phyloP scores from a whole-genome alignment of 1,140 invertebrate species.

The Acromyrmex heyeri region DNA sequence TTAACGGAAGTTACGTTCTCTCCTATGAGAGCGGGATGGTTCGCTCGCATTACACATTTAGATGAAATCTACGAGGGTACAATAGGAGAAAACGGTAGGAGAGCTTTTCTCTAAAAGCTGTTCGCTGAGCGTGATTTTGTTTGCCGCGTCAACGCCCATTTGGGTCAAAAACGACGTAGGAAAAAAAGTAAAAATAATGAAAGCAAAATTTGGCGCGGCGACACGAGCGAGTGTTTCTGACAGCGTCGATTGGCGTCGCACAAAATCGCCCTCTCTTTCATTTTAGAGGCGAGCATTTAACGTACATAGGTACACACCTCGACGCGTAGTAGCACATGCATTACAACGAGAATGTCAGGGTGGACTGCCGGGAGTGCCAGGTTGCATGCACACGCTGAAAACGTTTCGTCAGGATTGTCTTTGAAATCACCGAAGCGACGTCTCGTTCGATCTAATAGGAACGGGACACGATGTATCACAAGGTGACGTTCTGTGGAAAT shows the following conservation, averaged over 20 bases:
- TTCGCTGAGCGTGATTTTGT: slow-evolving; percentile 24
- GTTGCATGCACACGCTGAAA: slow-evolving; percentile 24
- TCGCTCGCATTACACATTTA: not conserved
- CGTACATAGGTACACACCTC: not conserved
- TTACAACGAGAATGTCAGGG: slow-evolving; percentile 7
- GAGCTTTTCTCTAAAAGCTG: not conserved
- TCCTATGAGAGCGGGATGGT: slow-evolving; percentile 6
- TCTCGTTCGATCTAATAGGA: slow-evolving; percentile 58
- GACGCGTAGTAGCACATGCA: not conserved
- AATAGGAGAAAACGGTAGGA: not conserved
- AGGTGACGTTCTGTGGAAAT: slow-evolving; percentile 55
- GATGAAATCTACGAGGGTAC: not conserved
- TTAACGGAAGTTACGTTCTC: slow-evolving; percentile 12
- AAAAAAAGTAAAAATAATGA: slow-evolving; percentile 42
- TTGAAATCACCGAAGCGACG: slow-evolving; percentile 43
- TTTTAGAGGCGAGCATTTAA: slow-evolving; percentile 48
- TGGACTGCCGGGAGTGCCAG: not conserved
- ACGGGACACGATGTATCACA: slow-evolving; percentile 56
- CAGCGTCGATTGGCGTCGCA: slow-evolving; percentile 55
- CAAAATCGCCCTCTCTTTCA: slow-evolving; percentile 55
- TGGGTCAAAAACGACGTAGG: slow-evolving; percentile 12
- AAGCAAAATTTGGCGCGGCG: slow-evolving; percentile 55
- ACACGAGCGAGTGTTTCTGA: slow-evolving; percentile 56
- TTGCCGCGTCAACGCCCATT: slow-evolving; percentile 37
- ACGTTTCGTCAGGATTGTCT: slow-evolving; percentile 38